Base-by-base conservation (phyloP, 2,113 vertebrate genomes). In the Stigmatopora argus region DNA sequence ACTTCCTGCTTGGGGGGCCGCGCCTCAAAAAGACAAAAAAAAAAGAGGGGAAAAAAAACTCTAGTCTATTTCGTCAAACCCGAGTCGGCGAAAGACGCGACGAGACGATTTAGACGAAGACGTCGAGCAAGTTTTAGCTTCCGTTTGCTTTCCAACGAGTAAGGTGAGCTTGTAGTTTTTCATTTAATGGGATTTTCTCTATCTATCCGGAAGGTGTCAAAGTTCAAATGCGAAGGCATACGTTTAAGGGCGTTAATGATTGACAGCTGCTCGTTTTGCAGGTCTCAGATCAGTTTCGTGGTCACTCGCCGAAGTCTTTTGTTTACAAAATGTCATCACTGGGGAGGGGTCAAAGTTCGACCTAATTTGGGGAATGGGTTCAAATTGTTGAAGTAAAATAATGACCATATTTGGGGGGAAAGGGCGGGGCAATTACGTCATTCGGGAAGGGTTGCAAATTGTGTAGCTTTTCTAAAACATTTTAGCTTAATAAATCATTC, bases 1-100 rank as follows among this genome's bases (percentile, higher is more conserved):
- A 61, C 59, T 61, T 61, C 59, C 59, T 61, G n/a, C 41, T 45
- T 21, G 41, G 41, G 26, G 53, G 41, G 41, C 59, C 59, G 59
- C 59, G 59, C 59, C 59, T 61, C 12, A 61, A 45, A 45, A 61
- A 45, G 38, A 4, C 2, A 45, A 60, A 60, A 55, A 53, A 53
- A 53, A 14, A 26, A 56, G 14, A 23, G 7, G 21, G 8, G 9
- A 26, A 53, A 53, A 52, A 23, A 53, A 23, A 14, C 23, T 56
- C 5, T 3, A 41, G 38, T 41, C 15, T 4, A 23, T 56, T 11
- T 51, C 18, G 48, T 52, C 49, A 15, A 7, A 26, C 7, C 31
- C 53, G 23, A 55, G 53, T 55, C 53, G 15, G 23, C 26, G 13
- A 41, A 41, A 15, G 53, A 15, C 53, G 23, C 21, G 26, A 21